Evolutionary conservation across 2,888 invertebrate genomes (phyloP).

Genomic region (Caenorhabditis uteleia): DNA sequence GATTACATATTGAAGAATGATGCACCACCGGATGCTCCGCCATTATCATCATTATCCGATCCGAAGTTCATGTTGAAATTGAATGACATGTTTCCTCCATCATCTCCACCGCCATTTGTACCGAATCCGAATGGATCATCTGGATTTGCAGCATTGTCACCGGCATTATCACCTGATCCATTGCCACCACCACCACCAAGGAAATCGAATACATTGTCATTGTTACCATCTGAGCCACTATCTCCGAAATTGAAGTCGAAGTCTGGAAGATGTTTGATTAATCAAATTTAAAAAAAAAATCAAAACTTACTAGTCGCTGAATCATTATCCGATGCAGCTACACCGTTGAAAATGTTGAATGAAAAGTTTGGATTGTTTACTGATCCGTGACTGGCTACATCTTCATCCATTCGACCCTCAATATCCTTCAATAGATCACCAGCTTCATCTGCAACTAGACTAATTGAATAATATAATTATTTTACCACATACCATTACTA

Average conservation of each 20-base stretch:
- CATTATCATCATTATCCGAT: conserved; percentile 5
- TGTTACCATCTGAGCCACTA: conserved; percentile 3
- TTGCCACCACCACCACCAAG: conserved; percentile 4
- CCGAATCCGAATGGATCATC: conserved; percentile 28
- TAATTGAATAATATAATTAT: no score
- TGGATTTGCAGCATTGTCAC: background rate
- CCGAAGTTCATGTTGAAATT: conserved; percentile 22
- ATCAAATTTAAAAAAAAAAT: background rate
- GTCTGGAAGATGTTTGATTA: conserved; percentile 8
- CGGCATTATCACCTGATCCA: no score
- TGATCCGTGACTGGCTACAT: no score
- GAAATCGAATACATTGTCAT: conserved; percentile 18
- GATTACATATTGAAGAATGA: conserved; percentile 22
- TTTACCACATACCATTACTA: no score
- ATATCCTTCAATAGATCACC: no score
- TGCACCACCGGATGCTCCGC: conserved; percentile 5
- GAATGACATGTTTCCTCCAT: conserved; percentile 22
- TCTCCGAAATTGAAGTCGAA: conserved; percentile 23
- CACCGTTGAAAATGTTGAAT: conserved; percentile 16
- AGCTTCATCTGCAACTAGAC: no score
- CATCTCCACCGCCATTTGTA: conserved; percentile 5
- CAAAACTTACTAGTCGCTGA: conserved; percentile 10
- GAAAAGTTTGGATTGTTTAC: no score
- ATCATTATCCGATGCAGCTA: conserved; percentile 1
- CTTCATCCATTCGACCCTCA: no score